A percentile compares a stretch with the other conserved stretches of the same genome.
Evolutionary conservation across 2,888 invertebrate species (phyloP).

Genomic region (Zelleria hepariella): DNA sequence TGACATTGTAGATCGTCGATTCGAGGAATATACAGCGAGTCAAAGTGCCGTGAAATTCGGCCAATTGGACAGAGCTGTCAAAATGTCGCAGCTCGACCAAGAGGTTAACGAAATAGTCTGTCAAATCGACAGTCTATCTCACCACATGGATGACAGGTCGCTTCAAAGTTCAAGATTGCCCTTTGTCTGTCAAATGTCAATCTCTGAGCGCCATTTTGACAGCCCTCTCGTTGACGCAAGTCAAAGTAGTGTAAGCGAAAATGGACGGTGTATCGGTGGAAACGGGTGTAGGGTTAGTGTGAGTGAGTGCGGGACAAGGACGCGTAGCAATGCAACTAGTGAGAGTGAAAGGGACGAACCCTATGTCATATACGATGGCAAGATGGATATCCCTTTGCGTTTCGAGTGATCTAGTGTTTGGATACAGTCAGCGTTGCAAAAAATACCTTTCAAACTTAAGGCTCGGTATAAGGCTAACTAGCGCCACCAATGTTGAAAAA

Average conservation of each 20-base stretch:
- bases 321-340: conserved; percentile 15
- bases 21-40: too few species aligned
- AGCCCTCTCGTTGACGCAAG: conserved; percentile 12
- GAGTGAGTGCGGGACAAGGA: conserved; percentile 16
- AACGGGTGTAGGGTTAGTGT: conserved; percentile 15
- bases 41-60: too few species aligned
- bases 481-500: too few species aligned
- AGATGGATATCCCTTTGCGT: conserved; percentile 37
- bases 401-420: conserved; percentile 16
- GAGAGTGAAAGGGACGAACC: background rate
- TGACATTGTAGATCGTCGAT: too few species aligned
- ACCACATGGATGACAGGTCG: too few species aligned
- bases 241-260: background rate
- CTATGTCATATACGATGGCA: conserved; percentile 28
- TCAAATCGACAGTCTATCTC: background rate
- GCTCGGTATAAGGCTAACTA: too few species aligned
- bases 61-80: background rate
- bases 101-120: background rate
- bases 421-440: background rate
- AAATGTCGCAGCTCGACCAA: background rate
- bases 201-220: conserved; percentile 11
- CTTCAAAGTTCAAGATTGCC: background rate
- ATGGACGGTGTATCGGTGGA: background rate
- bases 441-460: too few species aligned
- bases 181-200: too few species aligned